Percentiles rank a stretch among this genome's conserved stretches.
Conservation (phyloP, 2,888 invertebrate genomes). For the Sceliomorpha sp. region DNA sequence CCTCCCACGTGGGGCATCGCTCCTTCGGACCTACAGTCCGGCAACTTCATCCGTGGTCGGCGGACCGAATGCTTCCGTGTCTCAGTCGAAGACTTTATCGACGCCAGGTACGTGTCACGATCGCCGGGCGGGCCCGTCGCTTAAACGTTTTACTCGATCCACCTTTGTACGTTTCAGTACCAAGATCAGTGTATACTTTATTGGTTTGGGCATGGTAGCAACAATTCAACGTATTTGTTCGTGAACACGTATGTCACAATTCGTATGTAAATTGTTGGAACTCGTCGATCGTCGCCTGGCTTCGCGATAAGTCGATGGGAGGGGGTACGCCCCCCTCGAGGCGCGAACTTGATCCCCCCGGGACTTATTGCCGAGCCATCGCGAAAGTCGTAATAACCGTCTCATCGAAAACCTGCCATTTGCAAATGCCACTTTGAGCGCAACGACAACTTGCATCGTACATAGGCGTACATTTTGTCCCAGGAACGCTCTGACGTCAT, state of each 20-base stretch:
- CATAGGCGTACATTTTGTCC: constrained; percentile 2
- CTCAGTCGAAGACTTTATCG: constrained; percentile 70
- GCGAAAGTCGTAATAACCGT: no score
- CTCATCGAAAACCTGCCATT: constrained; percentile 4
- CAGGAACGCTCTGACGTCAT: no score
- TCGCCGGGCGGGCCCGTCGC: no score
- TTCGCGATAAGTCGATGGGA: no score
- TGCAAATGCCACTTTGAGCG: constrained; percentile 18
- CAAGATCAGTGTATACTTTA: not conserved
- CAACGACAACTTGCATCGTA: constrained; percentile 23
- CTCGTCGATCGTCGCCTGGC: no score
- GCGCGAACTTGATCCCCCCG: no score
- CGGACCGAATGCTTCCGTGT: constrained; percentile 65
- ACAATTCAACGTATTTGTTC: not conserved
- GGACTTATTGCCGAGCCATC: no score
- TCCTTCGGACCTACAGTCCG: constrained; percentile 86
- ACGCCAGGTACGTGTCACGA: constrained; percentile 75
- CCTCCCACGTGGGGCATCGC: constrained; percentile 85
- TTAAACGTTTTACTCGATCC: not conserved
- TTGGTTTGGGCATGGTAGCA: constrained; percentile 7
- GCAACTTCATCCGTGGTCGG: constrained; percentile 79
- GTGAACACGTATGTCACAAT: constrained; percentile 1
- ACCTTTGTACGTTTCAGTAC: not conserved
- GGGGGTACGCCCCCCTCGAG: no score
- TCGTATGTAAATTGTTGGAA: not conserved